phyloP scores from a whole-genome alignment of 2,888 invertebrate species.

The Coleophora flavipennella region DNA sequence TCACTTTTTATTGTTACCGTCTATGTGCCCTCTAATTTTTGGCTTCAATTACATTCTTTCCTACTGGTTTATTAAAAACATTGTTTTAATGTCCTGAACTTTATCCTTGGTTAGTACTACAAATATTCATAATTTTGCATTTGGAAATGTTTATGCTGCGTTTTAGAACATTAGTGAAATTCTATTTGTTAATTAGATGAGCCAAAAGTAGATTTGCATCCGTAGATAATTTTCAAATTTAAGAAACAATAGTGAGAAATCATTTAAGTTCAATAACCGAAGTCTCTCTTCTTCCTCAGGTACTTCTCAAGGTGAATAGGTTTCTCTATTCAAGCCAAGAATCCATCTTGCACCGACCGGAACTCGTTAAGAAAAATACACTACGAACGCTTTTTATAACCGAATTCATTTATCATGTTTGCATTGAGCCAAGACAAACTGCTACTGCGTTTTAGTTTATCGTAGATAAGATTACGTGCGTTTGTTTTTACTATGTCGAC shows the following conservation, averaged over 20 bases:
- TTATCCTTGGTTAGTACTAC: slow-evolving; percentile 1
- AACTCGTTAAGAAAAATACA: slow-evolving; percentile 63
- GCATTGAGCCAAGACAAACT: slow-evolving; percentile 67
- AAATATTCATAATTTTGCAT: no score
- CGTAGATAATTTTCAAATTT: no score
- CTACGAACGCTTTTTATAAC: slow-evolving; percentile 64
- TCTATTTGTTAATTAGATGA: no score
- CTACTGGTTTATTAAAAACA: slow-evolving; percentile 59
- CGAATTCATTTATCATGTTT: slow-evolving; percentile 71
- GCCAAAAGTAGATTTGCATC: no score
- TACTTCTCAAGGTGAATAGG: slow-evolving; percentile 73
- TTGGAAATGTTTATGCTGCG: slow-evolving; percentile 12
- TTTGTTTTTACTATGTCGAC: slow-evolving; percentile 65
- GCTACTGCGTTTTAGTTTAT: slow-evolving; percentile 70
- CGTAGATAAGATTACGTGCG: slow-evolving; percentile 63
- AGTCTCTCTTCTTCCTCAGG: slow-evolving; percentile 68
- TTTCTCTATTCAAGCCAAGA: slow-evolving; percentile 63
- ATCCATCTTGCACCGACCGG: slow-evolving; percentile 59
- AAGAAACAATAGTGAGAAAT: background rate
- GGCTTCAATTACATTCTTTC: slow-evolving; percentile 62
- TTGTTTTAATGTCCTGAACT: slow-evolving; percentile 49
- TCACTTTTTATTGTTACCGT: slow-evolving; percentile 69
- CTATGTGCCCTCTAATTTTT: slow-evolving; percentile 69
- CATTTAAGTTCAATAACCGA: slow-evolving; percentile 48
- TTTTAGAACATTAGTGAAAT: no score